phyloP scores from a whole-genome alignment of 2,113 vertebrate species.

The Cyanoderma ruficeps region DNA sequence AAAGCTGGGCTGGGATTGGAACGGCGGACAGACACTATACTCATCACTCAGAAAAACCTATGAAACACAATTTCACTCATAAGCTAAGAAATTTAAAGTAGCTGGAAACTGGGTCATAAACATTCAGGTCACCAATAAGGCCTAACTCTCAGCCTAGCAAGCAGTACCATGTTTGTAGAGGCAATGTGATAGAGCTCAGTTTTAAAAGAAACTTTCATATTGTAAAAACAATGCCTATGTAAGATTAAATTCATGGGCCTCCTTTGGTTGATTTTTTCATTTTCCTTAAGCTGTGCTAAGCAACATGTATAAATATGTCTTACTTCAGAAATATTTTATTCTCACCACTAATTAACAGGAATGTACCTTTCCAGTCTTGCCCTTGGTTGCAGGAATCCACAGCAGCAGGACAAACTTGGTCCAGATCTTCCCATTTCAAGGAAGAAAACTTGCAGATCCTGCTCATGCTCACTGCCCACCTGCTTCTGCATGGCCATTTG shows the following conservation, averaged over 20 bases:
- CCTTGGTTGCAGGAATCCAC: not conserved
- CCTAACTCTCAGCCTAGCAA: not conserved
- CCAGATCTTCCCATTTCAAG: not conserved
- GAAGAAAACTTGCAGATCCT: not conserved
- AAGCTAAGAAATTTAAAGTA: not conserved
- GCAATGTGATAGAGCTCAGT: not conserved
- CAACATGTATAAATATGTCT: not conserved
- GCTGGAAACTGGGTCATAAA: not conserved
- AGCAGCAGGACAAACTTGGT: not conserved
- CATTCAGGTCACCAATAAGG: not conserved
- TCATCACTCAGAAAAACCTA: not conserved
- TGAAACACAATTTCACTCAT: not conserved
- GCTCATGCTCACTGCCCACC: not conserved
- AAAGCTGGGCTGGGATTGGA: rapidly evolving
- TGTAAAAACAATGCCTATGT: not conserved
- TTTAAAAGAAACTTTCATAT: not conserved
- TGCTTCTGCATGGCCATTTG: not conserved
- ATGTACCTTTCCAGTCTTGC: not conserved
- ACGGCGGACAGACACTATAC: not conserved
- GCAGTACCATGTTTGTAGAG: rapidly evolving
- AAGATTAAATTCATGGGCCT: not conserved
- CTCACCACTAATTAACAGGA: not conserved
- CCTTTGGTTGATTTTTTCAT: not conserved
- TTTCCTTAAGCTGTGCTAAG: not conserved
- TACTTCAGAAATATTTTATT: not conserved